These are phyloP conservation scores for Gymnorhina tibicen DNA, from an alignment of 2,113 vertebrate genomes.

Conservation along the genomic window DNA sequence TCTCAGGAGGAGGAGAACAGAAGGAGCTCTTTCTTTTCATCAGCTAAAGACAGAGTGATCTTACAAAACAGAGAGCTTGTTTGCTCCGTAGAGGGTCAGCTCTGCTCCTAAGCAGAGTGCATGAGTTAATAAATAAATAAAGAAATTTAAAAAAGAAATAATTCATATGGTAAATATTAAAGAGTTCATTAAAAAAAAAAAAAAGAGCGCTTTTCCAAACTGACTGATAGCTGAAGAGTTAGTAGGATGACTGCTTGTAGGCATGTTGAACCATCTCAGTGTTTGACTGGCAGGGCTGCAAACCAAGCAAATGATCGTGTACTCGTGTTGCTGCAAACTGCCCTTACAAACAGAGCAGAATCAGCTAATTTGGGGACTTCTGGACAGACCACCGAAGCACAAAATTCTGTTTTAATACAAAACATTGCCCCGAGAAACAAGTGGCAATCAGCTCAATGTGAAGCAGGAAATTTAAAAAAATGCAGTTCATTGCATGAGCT, in stretches of 20 bases:
- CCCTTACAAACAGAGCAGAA: background rate
- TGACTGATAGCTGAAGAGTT: background rate
- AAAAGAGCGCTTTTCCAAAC: background rate
- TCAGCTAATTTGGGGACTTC: background rate
- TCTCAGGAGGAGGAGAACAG: background rate
- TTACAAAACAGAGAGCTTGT: background rate
- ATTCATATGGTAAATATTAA: background rate
- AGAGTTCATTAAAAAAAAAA: background rate
- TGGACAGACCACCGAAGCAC: background rate
- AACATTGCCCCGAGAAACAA: background rate
- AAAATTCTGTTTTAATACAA: background rate
- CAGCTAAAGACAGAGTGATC: background rate
- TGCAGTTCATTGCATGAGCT: background rate
- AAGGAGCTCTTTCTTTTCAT: background rate
- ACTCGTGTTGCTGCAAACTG: background rate
- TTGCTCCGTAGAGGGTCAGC: background rate
- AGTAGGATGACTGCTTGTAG: background rate
- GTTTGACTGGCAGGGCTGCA: constrained; percentile 9
- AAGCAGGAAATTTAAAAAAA: background rate
- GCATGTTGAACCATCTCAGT: background rate
- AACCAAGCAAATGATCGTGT: background rate
- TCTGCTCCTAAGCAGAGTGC: background rate
- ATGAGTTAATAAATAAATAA: background rate
- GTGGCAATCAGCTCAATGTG: background rate
- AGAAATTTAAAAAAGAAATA: background rate